A percentile compares a stretch with the other conserved stretches of the same genome.
These are phyloP conservation scores for Molanna angustata DNA, from an alignment of 2,888 invertebrate genomes.

Conservation along the genomic window DNA sequence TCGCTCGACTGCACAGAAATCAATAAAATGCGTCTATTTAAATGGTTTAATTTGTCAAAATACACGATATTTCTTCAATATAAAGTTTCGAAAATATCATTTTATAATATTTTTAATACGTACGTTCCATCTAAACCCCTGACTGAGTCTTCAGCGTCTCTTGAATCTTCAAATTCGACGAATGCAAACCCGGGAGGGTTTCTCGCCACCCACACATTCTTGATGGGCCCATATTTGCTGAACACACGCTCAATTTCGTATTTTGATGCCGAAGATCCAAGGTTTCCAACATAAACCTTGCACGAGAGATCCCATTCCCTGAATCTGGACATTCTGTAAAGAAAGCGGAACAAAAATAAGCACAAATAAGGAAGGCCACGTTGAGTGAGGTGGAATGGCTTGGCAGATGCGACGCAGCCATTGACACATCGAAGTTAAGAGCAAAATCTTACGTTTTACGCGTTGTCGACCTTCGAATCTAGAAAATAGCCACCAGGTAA, in stretches of 20 bases:
- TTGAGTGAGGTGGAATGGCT: too few species aligned
- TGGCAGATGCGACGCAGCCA: too few species aligned
- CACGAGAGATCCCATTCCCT: slow-evolving; percentile 82
- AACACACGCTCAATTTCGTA: slow-evolving; percentile 87
- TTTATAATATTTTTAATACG: slow-evolving; percentile 36
- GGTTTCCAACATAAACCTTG: slow-evolving; percentile 91
- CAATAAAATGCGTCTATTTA: too few species aligned
- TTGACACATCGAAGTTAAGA: too few species aligned
- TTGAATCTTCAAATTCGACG: slow-evolving; percentile 83
- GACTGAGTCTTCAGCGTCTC: slow-evolving; percentile 86
- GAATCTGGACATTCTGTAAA: slow-evolving; percentile 63
- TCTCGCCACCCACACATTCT: slow-evolving; percentile 92
- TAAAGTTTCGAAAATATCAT: too few species aligned
- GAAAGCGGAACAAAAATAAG: neutral
- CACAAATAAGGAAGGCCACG: neutral
- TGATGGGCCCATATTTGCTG: slow-evolving; percentile 81
- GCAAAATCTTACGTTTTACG: too few species aligned
- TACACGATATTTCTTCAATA: too few species aligned
- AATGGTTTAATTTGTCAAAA: too few species aligned
- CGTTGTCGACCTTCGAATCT: too few species aligned
- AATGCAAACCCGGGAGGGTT: slow-evolving; percentile 93
- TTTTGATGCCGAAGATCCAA: slow-evolving; percentile 87
- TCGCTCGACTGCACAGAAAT: too few species aligned
- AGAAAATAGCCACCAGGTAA: too few species aligned
- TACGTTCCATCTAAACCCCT: slow-evolving; percentile 74